Evolutionary conservation across 2,797 vertebrate genomes (phyloP).

Genomic region (Psittacula derbiana): DNA sequence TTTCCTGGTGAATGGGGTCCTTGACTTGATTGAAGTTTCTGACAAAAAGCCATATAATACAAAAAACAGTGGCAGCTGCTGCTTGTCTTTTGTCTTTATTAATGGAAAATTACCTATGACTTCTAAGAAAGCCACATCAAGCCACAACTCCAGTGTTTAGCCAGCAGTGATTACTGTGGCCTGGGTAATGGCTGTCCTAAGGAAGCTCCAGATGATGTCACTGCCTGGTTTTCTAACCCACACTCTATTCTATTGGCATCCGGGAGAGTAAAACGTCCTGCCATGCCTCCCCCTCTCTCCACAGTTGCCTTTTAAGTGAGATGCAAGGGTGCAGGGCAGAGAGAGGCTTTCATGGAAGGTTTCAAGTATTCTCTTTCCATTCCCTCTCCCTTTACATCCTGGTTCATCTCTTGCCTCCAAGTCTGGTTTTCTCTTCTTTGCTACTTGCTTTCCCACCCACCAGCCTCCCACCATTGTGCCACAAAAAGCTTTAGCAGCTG

Average conservation of each 20-base stretch:
- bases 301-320: background rate
- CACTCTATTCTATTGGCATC: rapidly evolving
- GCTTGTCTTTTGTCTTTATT: background rate
- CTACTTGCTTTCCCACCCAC: conserved; percentile 67
- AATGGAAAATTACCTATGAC: background rate
- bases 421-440: conserved; percentile 26
- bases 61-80: background rate
- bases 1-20: background rate
- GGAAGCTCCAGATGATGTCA: background rate
- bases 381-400: background rate
- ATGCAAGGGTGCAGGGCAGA: background rate
- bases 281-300: background rate
- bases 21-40: background rate
- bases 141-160: background rate
- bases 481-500: conserved; percentile 68
- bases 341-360: background rate
- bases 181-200: background rate
- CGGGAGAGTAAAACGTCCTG: background rate
- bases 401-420: conserved; percentile 45
- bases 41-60: background rate
- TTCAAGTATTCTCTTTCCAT: background rate
- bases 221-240: background rate
- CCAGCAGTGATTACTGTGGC: background rate
- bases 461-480: conserved; percentile 60
- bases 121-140: background rate